phyloP scores from a whole-genome alignment of 2,888 invertebrate species.

The Uropetala carovei region DNA sequence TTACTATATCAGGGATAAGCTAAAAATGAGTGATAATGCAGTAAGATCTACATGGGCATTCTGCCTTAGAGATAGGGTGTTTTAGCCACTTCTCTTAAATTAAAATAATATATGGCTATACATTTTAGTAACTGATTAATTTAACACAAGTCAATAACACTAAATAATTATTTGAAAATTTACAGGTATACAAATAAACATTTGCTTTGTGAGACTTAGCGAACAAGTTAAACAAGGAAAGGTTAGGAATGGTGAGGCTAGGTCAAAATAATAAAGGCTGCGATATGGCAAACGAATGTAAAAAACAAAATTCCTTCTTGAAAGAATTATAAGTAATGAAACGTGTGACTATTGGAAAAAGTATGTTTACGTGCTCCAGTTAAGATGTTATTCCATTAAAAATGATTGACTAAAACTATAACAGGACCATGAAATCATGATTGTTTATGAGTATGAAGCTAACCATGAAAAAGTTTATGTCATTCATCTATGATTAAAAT shows the following conservation, averaged over 20 bases:
- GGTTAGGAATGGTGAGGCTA: neutral
- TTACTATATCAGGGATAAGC: conserved; percentile 41
- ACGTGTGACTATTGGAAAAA: no score
- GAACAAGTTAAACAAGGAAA: conserved; percentile 10
- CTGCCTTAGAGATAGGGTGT: conserved; percentile 11
- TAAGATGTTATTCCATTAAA: no score
- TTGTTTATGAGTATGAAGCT: no score
- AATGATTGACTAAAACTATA: no score
- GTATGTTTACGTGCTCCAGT: no score
- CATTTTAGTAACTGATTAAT: conserved; percentile 48
- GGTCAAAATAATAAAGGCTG: conserved; percentile 46
- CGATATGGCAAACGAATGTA: conserved; percentile 47
- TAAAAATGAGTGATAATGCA: conserved; percentile 46
- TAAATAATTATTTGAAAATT: conserved; percentile 31
- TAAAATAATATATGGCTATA: conserved; percentile 27
- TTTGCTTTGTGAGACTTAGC: conserved; percentile 1
- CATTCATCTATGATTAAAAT: no score
- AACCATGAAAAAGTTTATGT: no score
- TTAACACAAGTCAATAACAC: conserved; percentile 39
- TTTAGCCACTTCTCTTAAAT: neutral
- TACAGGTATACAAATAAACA: conserved; percentile 3
- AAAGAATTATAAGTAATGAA: no score
- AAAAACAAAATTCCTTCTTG: neutral
- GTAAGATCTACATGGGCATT: conserved; percentile 30
- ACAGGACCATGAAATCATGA: no score